A percentile compares a stretch with the other conserved stretches of the same genome.
Conservation (phyloP, 2,888 invertebrate species). For the Pandemis corylana region DNA sequence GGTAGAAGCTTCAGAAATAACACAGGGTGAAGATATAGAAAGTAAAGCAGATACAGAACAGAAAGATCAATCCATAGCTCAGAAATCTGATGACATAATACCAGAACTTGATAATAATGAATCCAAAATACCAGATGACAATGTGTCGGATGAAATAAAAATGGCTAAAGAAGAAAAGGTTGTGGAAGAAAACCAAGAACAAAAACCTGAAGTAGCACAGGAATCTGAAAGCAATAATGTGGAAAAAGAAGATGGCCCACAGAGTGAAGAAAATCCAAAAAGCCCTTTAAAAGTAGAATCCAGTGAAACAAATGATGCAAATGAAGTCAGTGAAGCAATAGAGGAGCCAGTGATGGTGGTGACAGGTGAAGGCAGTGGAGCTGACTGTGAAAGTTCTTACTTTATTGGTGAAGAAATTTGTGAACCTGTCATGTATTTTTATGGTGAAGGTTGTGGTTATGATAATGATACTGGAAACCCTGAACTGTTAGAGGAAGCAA, state of each 20-base stretch:
- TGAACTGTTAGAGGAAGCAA: slow-evolving; percentile 63
- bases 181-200: slow-evolving; percentile 37
- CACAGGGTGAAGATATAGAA: slow-evolving; percentile 44
- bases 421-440: slow-evolving; percentile 89
- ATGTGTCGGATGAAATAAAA: not conserved
- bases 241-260: slow-evolving; percentile 23
- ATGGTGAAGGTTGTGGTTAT: slow-evolving; percentile 89
- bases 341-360: slow-evolving; percentile 90
- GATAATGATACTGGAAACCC: slow-evolving; percentile 91
- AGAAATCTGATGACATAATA: slow-evolving; percentile 35
- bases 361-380: slow-evolving; percentile 88
- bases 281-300: slow-evolving; percentile 45
- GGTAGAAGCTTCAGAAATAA: slow-evolving; percentile 37
- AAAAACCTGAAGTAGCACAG: slow-evolving; percentile 29
- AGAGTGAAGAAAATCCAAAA: slow-evolving; percentile 50
- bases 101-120: slow-evolving; percentile 27
- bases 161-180: slow-evolving; percentile 23
- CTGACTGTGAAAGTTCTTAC: slow-evolving; percentile 85
- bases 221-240: slow-evolving; percentile 33
- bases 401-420: slow-evolving; percentile 88
- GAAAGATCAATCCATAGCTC: slow-evolving; percentile 44
- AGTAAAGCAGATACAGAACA: slow-evolving; percentile 47
- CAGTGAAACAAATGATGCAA: slow-evolving; percentile 45
- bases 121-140: slow-evolving; percentile 5
- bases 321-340: slow-evolving; percentile 86